Evolutionary conservation across 2,113 vertebrate genomes (phyloP).

Genomic region (Sebastes schlegelii): DNA sequence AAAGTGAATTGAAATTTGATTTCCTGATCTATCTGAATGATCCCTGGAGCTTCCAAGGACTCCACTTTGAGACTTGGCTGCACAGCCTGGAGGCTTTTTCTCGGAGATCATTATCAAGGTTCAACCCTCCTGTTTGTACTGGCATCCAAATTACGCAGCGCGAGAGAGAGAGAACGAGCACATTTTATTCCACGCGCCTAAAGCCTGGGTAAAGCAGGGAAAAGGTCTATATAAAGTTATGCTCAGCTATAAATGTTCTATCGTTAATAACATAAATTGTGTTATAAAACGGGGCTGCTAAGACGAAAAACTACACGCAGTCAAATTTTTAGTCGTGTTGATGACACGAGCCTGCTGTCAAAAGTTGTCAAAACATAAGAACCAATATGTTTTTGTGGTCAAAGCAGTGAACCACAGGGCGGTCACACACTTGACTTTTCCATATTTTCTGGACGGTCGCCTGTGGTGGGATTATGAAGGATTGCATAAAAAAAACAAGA

Average conservation of each 20-base stretch:
- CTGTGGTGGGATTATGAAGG: slow-evolving; percentile 51
- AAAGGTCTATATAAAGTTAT: slow-evolving; percentile 63
- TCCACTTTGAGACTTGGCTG: slow-evolving; percentile 36
- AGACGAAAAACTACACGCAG: slow-evolving; percentile 13
- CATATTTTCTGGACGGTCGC: slow-evolving; percentile 65
- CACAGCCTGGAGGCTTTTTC: slow-evolving; percentile 30
- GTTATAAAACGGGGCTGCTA: slow-evolving; percentile 41
- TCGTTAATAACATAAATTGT: slow-evolving; percentile 45
- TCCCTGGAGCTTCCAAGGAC: slow-evolving; percentile 14
- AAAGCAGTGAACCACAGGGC: slow-evolving; percentile 62
- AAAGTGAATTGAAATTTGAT: background rate
- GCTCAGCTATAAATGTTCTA: slow-evolving; percentile 51
- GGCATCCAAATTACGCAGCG: slow-evolving; percentile 48
- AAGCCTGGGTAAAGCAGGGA: slow-evolving; percentile 28
- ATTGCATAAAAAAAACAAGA: slow-evolving; percentile 37
- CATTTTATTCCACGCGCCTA: slow-evolving; percentile 47
- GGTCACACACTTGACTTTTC: slow-evolving; percentile 64
- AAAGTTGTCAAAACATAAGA: slow-evolving; percentile 67
- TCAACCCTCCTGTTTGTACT: slow-evolving; percentile 52
- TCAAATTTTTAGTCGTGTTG: slow-evolving; percentile 11
- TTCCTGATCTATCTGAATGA: background rate
- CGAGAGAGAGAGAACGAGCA: slow-evolving; percentile 31
- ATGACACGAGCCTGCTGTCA: slow-evolving; percentile 54
- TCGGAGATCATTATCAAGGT: slow-evolving; percentile 58
- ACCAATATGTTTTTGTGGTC: slow-evolving; percentile 70